Evolutionary conservation across 2,797 vertebrate species (phyloP).

Genomic region (Prunella strophiata): DNA sequence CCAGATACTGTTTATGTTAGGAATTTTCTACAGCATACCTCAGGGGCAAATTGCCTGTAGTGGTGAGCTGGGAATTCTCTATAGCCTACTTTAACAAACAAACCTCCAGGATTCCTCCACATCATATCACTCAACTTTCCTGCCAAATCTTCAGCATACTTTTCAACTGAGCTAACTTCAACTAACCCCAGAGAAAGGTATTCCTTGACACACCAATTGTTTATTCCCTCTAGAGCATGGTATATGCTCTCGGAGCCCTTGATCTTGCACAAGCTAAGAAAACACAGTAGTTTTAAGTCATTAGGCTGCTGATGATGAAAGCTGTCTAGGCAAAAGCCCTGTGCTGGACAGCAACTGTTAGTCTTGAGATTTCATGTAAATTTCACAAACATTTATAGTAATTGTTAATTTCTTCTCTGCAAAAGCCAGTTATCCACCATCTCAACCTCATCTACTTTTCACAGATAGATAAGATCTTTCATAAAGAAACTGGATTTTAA

Average conservation of each 20-base stretch:
- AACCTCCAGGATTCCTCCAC: conserved; percentile 38
- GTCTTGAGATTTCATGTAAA: background rate
- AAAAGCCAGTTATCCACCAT: background rate
- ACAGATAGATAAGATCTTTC: background rate
- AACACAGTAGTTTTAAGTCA: background rate
- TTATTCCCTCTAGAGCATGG: background rate
- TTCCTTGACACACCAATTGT: background rate
- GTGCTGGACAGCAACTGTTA: conserved; percentile 26
- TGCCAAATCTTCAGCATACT: background rate
- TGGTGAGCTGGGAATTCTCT: conserved; percentile 54
- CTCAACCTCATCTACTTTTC: background rate
- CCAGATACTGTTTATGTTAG: conserved; percentile 52
- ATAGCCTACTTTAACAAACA: conserved; percentile 44
- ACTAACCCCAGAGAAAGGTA: background rate
- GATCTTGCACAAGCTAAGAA: background rate
- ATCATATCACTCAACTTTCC: background rate
- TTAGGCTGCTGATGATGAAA: background rate
- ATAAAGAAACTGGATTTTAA: background rate
- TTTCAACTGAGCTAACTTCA: background rate
- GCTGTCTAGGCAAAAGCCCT: background rate
- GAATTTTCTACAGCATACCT: conserved; percentile 64
- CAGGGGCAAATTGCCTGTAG: conserved; percentile 55
- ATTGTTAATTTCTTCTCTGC: background rate
- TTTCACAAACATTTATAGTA: background rate
- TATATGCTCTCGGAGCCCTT: background rate